phyloP scores from a whole-genome alignment of 2,113 vertebrate genomes.

The Phylloscopus trochiloides region DNA sequence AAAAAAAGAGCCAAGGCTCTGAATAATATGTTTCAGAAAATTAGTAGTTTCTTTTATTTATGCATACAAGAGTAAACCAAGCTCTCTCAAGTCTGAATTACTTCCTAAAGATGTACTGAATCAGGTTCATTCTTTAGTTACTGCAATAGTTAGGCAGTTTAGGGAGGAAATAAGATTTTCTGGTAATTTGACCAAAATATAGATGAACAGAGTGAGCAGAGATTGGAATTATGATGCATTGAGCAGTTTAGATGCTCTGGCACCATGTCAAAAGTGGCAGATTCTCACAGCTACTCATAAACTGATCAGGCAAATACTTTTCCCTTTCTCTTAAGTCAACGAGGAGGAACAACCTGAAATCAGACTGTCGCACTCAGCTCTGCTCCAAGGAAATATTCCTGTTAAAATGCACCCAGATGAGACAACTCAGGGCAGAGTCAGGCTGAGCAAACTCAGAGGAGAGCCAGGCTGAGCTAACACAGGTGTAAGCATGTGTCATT shows the following conservation, averaged over 20 bases:
- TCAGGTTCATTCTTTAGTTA: neutral
- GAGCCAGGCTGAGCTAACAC: neutral
- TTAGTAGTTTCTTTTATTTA: neutral
- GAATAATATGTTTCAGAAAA: neutral
- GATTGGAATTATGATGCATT: neutral
- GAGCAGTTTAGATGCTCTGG: neutral
- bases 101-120: neutral
- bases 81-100: neutral
- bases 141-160: neutral
- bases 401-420: neutral
- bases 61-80: neutral
- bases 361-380: neutral
- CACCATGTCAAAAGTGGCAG: neutral
- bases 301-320: neutral
- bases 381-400: neutral
- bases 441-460: neutral
- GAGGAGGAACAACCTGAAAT: neutral
- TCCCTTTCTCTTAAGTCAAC: neutral
- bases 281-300: neutral
- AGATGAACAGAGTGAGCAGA: neutral
- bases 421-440: neutral
- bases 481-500: fast-evolving
- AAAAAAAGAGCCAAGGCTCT: neutral
- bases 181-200: neutral
- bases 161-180: neutral